Conservation (phyloP, 2,888 invertebrate species). For the Phymatocera aterrima region DNA sequence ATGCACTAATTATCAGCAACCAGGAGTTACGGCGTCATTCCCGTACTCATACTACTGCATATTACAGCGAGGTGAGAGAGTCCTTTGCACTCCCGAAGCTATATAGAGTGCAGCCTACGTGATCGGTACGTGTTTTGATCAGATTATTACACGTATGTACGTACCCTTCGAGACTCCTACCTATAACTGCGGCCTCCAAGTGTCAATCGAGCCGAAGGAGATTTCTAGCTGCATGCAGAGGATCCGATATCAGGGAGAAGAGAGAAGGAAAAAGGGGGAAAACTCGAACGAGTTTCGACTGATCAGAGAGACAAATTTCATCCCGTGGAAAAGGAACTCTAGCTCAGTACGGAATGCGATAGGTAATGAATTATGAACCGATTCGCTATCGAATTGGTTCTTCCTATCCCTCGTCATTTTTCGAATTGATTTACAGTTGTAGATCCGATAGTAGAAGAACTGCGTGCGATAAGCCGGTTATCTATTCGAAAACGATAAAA, state of each 20-base stretch:
- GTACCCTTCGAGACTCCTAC: too few relatives aligned
- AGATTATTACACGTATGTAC: slow-evolving; percentile 17
- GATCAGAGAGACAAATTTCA: too few relatives aligned
- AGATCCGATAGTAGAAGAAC: not conserved
- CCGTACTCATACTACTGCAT: slow-evolving; percentile 63
- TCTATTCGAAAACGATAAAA: slow-evolving; percentile 13
- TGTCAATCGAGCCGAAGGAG: not conserved
- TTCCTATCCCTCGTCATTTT: not conserved
- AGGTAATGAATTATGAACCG: not conserved
- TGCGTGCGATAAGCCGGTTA: not conserved
- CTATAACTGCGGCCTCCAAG: not conserved
- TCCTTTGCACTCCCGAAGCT: not conserved
- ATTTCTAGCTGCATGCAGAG: too few relatives aligned
- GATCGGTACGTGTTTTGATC: not conserved
- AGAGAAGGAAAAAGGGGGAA: too few relatives aligned
- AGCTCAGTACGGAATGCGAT: too few relatives aligned
- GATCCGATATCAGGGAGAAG: not conserved
- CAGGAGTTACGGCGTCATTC: slow-evolving; percentile 73
- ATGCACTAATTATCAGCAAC: slow-evolving; percentile 75
- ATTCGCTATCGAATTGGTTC: not conserved
- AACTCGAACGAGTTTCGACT: too few relatives aligned
- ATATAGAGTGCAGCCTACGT: too few relatives aligned
- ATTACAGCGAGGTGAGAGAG: slow-evolving; percentile 49
- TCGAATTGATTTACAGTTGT: not conserved
- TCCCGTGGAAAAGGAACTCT: too few relatives aligned